Percentiles rank a stretch among this genome's conserved stretches.
Evolutionary conservation across 2,113 vertebrate species (phyloP).

Genomic region (Mungos mungo): DNA sequence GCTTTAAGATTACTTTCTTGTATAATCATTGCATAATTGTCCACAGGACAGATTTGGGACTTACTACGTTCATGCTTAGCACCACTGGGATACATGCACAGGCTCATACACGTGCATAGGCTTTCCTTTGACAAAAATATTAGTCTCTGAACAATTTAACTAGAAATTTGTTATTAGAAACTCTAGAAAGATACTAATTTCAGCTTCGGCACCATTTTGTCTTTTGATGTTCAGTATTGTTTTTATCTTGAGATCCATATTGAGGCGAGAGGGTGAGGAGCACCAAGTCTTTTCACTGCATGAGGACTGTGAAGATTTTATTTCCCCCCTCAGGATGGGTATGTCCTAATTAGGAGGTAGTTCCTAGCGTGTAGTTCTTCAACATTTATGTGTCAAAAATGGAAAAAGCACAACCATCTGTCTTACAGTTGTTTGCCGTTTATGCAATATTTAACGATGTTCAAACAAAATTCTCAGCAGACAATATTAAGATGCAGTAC

Average conservation of each 20-base stretch:
- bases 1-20: background rate
- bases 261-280: background rate
- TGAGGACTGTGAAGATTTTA: background rate
- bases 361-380: background rate
- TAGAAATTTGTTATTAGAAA: background rate
- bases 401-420: background rate
- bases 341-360: background rate
- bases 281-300: background rate
- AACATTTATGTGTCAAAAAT: background rate
- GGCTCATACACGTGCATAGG: too few relatives aligned
- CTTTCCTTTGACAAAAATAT: background rate
- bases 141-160: background rate
- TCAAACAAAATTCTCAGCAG: constrained; percentile 34
- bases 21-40: background rate
- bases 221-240: background rate
- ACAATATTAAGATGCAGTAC: background rate
- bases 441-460: constrained; percentile 1
- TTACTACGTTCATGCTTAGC: background rate
- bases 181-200: background rate
- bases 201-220: background rate
- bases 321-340: background rate
- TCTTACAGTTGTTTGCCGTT: constrained; percentile 17
- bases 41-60: background rate
- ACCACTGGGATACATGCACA: fast-evolving
- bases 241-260: background rate